phyloP scores from a whole-genome alignment of 2,113 vertebrate species.

The Tachycineta bicolor region DNA sequence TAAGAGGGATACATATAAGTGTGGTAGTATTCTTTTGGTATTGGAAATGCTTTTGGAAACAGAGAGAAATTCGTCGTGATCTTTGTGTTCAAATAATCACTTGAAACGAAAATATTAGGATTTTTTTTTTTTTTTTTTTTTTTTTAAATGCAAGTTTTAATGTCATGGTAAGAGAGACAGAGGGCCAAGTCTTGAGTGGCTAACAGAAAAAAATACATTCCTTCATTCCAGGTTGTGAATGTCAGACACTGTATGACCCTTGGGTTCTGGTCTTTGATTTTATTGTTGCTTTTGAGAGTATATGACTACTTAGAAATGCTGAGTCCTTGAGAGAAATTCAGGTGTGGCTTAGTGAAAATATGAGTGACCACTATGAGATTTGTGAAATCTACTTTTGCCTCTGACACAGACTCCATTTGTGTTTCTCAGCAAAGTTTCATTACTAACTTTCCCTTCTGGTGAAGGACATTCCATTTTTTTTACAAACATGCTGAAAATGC shows the following conservation, averaged over 20 bases:
- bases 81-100: not conserved
- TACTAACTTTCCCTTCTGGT: not conserved
- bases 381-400: not conserved
- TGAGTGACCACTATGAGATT: not conserved
- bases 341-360: not conserved
- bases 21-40: not conserved
- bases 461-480: not conserved
- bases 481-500: not conserved
- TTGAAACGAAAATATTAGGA: not conserved
- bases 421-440: not conserved
- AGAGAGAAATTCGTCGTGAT: not conserved
- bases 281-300: not conserved
- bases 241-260: not conserved
- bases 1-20: not conserved
- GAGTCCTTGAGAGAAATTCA: not conserved
- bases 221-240: not conserved
- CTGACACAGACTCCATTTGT: not conserved
- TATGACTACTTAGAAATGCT: not conserved
- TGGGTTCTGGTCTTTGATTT: not conserved
- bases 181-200: not conserved
- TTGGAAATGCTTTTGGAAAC: not conserved
- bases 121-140: too few species aligned
- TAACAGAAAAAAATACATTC: not conserved
- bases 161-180: not conserved
- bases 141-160: not conserved